phyloP scores from a whole-genome alignment of 2,113 vertebrate species.

The Brienomyrus brachyistius region DNA sequence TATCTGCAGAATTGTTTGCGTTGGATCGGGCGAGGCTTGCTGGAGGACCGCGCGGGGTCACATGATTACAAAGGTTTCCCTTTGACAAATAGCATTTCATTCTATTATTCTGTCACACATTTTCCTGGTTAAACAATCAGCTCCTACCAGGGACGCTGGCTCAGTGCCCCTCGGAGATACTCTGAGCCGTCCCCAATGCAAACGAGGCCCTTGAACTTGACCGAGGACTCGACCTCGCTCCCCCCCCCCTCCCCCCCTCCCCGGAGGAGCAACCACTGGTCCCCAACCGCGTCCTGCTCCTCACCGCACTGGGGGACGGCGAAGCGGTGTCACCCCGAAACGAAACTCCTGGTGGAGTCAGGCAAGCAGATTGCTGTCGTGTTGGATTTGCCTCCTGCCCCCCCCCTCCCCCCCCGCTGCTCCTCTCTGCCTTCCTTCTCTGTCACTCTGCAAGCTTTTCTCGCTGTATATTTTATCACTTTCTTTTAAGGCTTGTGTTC shows the following conservation, averaged over 20 bases:
- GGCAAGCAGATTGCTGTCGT: slow-evolving; percentile 45
- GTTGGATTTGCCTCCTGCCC: slow-evolving; percentile 14
- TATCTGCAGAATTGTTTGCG: background rate
- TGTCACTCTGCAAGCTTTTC: slow-evolving; percentile 56
- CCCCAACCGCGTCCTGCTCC: background rate
- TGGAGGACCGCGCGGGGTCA: background rate
- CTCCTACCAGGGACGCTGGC: background rate
- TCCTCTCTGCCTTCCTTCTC: slow-evolving; percentile 39
- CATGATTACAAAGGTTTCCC: background rate
- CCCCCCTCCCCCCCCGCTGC: slow-evolving; percentile 9
- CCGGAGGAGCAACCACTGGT: background rate
- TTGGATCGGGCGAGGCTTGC: background rate
- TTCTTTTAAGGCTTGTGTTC: slow-evolving; percentile 37
- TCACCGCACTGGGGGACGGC: background rate
- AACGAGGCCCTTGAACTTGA: background rate
- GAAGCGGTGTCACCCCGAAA: background rate
- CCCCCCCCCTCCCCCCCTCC: background rate
- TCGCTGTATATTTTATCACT: slow-evolving; percentile 66
- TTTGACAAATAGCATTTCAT: background rate
- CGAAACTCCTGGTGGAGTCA: slow-evolving; percentile 14
- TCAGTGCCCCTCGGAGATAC: background rate
- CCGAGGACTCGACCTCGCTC: background rate
- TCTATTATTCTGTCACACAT: background rate
- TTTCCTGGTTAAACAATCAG: background rate
- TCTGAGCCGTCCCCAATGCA: background rate